These are phyloP conservation scores for Hetaerina titia DNA, from an alignment of 2,888 invertebrate genomes.

Conservation along the genomic window DNA sequence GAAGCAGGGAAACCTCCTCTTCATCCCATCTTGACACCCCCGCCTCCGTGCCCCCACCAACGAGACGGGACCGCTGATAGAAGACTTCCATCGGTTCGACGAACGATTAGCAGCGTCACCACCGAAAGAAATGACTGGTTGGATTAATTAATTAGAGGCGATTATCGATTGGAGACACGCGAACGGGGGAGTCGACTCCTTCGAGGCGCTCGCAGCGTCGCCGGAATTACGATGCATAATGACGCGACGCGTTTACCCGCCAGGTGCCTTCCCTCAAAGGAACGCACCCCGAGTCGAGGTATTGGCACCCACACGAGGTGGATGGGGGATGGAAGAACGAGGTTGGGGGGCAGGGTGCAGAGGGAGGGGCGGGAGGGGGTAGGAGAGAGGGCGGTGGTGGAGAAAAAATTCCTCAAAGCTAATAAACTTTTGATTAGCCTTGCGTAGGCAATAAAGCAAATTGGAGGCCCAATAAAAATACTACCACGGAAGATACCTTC, in stretches of 20 bases:
- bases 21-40: too few species aligned
- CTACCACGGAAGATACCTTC: conserved; percentile 53
- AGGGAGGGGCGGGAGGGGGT: neutral
- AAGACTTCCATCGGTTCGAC: too few species aligned
- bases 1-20: too few species aligned
- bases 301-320: too few species aligned
- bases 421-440: conserved; percentile 63
- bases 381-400: neutral
- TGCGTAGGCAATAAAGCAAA: conserved; percentile 63
- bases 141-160: too few species aligned
- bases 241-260: neutral
- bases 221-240: neutral
- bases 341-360: neutral
- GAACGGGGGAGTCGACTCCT: neutral
- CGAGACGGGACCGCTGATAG: too few species aligned
- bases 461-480: conserved; percentile 65
- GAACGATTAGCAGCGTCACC: too few species aligned
- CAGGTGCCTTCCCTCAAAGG: neutral
- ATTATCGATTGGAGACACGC: neutral
- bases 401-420: conserved; percentile 53
- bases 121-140: too few species aligned
- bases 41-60: too few species aligned
- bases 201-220: neutral
- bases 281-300: too few species aligned
- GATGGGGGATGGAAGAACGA: neutral